phyloP scores from a whole-genome alignment of 2,113 vertebrate species.

The Tenrec ecaudatus region DNA sequence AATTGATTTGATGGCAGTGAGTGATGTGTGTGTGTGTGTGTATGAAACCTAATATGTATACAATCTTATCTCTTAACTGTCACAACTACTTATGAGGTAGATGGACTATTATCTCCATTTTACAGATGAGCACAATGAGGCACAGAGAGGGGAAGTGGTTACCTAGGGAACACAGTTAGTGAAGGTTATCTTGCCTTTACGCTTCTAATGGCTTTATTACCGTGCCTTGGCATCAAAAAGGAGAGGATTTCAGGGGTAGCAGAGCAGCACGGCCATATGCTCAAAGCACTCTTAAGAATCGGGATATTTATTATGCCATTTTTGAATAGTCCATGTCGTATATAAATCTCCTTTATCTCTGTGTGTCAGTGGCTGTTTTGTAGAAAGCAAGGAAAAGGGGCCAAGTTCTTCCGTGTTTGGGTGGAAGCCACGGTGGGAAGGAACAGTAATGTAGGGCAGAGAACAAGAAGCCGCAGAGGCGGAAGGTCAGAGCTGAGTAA shows the following conservation, averaged over 20 bases:
- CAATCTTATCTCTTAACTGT: neutral
- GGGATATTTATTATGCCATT: neutral
- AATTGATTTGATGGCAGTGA: no score
- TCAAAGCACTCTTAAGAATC: slow-evolving; percentile 4
- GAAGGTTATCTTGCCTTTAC: no score
- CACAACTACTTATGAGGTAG: no score
- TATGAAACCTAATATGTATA: no score
- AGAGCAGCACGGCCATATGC: neutral
- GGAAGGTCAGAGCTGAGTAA: neutral
- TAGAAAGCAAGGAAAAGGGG: neutral
- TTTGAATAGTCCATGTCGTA: neutral
- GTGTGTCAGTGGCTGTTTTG: slow-evolving; percentile 32
- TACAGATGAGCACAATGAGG: neutral
- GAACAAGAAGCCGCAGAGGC: neutral
- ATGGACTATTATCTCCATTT: neutral
- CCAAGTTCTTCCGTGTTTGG: slow-evolving; percentile 29
- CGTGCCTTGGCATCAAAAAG: neutral
- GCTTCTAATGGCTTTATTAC: neutral
- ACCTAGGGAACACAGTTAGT: neutral
- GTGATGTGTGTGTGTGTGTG: no score
- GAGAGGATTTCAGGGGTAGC: neutral
- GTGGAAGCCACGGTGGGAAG: slow-evolving; percentile 15
- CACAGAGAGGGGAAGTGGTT: neutral
- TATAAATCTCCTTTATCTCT: neutral
- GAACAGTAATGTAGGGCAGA: slow-evolving; percentile 10